Percentiles rank a stretch among this genome's conserved stretches.
These are phyloP conservation scores for Protobothrops mucrosquamatus DNA, from an alignment of 2,113 vertebrate genomes.

Conservation along the genomic window DNA sequence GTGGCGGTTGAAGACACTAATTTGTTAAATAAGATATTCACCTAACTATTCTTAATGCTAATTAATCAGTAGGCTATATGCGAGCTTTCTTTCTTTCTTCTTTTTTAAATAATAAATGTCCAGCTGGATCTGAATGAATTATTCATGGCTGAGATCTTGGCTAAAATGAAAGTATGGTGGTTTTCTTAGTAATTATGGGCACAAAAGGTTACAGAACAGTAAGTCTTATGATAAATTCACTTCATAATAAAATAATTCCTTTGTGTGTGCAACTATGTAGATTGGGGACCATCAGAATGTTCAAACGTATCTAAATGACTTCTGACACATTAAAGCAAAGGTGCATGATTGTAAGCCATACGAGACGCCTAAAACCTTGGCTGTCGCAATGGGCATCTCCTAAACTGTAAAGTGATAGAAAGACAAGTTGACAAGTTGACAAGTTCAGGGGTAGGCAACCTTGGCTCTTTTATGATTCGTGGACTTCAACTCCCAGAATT, in stretches of 20 bases:
- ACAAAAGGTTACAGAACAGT: conserved; percentile 16
- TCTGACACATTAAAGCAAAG: neutral
- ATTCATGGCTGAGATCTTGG: conserved; percentile 62
- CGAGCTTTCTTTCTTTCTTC: conserved; percentile 1
- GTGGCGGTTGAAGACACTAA: conserved; percentile 60
- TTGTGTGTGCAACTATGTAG: neutral
- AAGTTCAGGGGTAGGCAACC: neutral
- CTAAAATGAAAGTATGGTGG: conserved; percentile 31
- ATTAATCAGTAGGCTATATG: conserved; percentile 70
- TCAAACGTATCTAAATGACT: neutral
- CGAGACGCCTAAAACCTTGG: neutral
- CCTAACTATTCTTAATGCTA: conserved; percentile 64
- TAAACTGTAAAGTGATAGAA: neutral
- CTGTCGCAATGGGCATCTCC: neutral
- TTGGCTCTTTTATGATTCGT: no score
- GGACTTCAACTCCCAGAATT: no score
- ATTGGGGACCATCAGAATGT: neutral
- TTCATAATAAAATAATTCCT: neutral
- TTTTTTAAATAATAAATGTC: conserved; percentile 58
- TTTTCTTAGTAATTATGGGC: conserved; percentile 13
- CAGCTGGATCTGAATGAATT: conserved; percentile 68
- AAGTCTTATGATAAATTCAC: accelerated
- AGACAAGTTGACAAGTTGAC: no score
- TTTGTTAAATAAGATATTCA: conserved; percentile 73
- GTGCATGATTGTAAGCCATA: neutral